Base-by-base conservation (phyloP, 2,797 vertebrate genomes). In the Poecilia picta region DNA sequence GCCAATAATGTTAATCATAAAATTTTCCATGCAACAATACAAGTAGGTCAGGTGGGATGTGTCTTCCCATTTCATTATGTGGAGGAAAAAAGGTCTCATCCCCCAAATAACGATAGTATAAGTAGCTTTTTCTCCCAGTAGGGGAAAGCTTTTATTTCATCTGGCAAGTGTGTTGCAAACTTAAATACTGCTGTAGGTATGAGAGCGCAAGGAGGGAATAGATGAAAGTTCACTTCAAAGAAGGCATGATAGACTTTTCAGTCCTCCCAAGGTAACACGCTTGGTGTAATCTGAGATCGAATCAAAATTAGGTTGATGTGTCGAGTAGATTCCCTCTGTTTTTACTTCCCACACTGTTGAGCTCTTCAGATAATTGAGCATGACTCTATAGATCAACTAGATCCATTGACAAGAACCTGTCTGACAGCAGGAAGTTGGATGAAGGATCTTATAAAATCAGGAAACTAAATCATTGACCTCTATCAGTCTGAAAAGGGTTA, bases 1-100 rank as follows among this genome's bases (percentile, higher is more conserved):
- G 79, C 87, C 88, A 88, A 90, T 92, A 85, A 85, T 81, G 64
- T 75, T 82, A 82, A 86, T 93, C 81, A 83, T 92, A 93, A 85
- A 91, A 92, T 91, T 92, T 90, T 81, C 68, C 75, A 84, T 81
- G 82, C 83, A 70, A 79, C 73, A 39, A 64, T 75, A 70, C 53
- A 75, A 74, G 59, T 46, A 36, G 62, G 72, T 46, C 77, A 66
- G 74, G 62, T 74, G 25, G 59, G 77, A 84, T 82, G 77, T 73
- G 68, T 62, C 47, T 83, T 75, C n/a, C 47, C 39, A 16, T 76
- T 83, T 85, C 49, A 71, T 55, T 73, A 53, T 39, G 47, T 66
- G 12, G 43, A 25, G 13, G 15, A 18, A 31, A 70, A 74, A 82
- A 77, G 25, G 53, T 45, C 16, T 41, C 53, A 25, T 49, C 31